Conservation (phyloP, 2,797 vertebrate genomes). For the Pagetopsis macropterus region DNA sequence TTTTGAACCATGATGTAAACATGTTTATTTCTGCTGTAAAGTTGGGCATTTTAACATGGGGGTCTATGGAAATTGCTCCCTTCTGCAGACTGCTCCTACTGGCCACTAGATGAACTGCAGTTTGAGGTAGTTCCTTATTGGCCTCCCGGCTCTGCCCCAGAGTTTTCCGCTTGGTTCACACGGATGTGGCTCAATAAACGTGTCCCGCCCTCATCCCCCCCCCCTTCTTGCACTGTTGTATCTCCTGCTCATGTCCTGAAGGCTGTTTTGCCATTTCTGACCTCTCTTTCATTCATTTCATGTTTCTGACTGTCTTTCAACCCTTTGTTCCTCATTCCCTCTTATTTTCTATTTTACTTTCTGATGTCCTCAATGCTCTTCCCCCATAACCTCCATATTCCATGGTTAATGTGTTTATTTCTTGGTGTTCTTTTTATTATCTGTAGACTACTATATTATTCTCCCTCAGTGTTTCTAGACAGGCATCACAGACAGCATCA, state of each 20-base stretch:
- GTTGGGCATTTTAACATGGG: too few species aligned
- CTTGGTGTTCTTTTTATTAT: neutral
- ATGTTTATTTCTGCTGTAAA: too few species aligned
- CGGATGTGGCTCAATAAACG: too few species aligned
- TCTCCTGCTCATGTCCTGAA: slow-evolving; percentile 17
- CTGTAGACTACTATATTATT: neutral
- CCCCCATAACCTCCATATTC: neutral
- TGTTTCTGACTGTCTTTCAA: neutral
- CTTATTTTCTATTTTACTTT: slow-evolving; percentile 1
- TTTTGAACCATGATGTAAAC: too few species aligned
- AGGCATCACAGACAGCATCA: neutral
- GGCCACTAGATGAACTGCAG: too few species aligned
- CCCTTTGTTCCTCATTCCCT: neutral
- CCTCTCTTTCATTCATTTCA: slow-evolving; percentile 1
- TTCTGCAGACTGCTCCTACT: too few species aligned
- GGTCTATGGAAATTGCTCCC: too few species aligned
- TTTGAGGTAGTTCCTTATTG: too few species aligned
- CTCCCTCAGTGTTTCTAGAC: neutral
- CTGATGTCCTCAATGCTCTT: neutral
- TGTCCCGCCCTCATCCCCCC: neutral
- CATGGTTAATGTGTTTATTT: neutral
- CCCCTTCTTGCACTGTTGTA: slow-evolving; percentile 12
- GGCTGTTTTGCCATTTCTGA: slow-evolving; percentile 1
- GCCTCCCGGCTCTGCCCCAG: too few species aligned
- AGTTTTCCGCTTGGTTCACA: too few species aligned